Conservation (phyloP, 2,113 vertebrate genomes). For the Oreotrochilus melanogaster region DNA sequence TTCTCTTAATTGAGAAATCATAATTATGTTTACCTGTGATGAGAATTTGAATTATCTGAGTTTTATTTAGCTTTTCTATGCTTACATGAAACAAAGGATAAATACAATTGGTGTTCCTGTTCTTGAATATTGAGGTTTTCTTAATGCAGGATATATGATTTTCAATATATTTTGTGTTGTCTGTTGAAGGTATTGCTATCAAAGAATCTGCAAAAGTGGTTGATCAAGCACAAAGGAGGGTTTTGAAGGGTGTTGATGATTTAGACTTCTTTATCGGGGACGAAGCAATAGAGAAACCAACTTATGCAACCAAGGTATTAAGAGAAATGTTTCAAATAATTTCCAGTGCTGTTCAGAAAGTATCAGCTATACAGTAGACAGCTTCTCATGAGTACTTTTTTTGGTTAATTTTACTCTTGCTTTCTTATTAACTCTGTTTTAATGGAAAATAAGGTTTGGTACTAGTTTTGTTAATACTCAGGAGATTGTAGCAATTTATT, state of each 20-base stretch:
- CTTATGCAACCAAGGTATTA: constrained; percentile 94
- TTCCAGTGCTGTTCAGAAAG: not conserved
- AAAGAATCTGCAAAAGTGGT: constrained; percentile 98
- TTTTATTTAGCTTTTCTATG: not conserved
- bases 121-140: not conserved
- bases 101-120: not conserved
- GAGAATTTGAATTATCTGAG: not conserved
- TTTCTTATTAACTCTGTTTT: not conserved
- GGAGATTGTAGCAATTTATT: not conserved
- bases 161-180: not conserved
- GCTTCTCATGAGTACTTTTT: not conserved
- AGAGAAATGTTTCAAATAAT: not conserved
- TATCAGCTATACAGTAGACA: not conserved
- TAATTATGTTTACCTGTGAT: not conserved
- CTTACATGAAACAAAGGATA: not conserved
- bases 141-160: not conserved
- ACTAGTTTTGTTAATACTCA: not conserved
- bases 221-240: constrained; percentile 94
- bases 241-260: constrained; percentile 98
- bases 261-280: constrained; percentile 99
- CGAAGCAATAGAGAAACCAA: constrained; percentile 97
- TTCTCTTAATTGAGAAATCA: not conserved
- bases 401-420: not conserved
- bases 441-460: not conserved
- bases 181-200: constrained; percentile 92